Percentiles rank a stretch among this genome's conserved stretches.
Conservation (phyloP, 2,113 vertebrate genomes). For the Microtus richardsoni region DNA sequence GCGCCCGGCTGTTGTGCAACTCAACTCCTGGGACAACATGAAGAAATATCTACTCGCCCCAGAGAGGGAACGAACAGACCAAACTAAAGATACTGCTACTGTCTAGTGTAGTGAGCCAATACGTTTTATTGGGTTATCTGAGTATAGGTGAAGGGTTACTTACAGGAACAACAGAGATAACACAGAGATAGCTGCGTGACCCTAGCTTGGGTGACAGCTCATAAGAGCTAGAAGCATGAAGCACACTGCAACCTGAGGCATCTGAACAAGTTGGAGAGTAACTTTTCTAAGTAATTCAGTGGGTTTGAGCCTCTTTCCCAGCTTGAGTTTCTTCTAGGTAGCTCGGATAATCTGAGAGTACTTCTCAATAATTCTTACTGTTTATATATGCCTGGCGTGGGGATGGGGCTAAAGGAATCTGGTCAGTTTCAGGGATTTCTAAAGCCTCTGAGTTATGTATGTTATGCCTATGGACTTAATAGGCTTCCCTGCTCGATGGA, state of each 20-base stretch:
- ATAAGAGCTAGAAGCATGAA: background rate
- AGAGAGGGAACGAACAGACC: background rate
- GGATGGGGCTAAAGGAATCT: background rate
- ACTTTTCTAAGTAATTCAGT: background rate
- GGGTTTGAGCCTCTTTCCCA: background rate
- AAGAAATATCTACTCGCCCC: background rate
- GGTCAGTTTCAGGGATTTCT: too few relatives aligned
- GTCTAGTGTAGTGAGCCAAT: background rate
- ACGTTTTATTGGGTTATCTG: background rate
- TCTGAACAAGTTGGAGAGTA: background rate
- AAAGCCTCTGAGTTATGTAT: too few relatives aligned
- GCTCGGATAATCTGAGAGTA: background rate
- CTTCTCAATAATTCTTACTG: background rate
- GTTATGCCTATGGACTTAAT: too few relatives aligned
- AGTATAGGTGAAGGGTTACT: background rate
- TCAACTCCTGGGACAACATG: background rate
- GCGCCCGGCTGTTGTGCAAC: background rate
- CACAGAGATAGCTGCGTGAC: background rate
- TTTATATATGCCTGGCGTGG: background rate
- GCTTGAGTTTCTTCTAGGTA: background rate
- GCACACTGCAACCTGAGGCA: background rate
- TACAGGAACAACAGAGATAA: background rate
- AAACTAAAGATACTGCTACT: background rate
- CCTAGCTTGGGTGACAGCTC: background rate
- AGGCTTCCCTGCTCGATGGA: background rate